Base-by-base conservation (phyloP, 1,140 invertebrate genomes). In the Metopolophium dirhodum region DNA sequence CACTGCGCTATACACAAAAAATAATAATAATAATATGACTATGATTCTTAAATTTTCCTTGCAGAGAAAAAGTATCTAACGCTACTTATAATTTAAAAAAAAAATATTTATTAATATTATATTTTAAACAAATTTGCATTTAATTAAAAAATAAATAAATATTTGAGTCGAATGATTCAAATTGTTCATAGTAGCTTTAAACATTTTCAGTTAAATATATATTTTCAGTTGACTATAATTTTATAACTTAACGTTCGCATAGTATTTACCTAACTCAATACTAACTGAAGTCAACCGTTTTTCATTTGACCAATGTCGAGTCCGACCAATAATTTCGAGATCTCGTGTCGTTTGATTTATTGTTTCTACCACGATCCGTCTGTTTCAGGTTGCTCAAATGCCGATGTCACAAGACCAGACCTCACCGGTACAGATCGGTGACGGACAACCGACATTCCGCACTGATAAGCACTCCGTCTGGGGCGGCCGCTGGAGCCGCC, bases 401-500 rank as follows among this genome's bases (percentile, higher is more conserved):
- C 94, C 94, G 95, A 90, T 96, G 95, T 95, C 95, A 93, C 94
- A 96, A 96, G 94, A 96, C 96, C 0, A 95, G 96, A 89, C 96
- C 96, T 41, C 95, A 96, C 61, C 95, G 96, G 83, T 97, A 96
- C 95, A 95, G 96, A 37, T 96, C 96, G 11, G 96, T 96, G 83
- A 96, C 96, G 54, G 96, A 97, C 94, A 95, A 95, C 94, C 95
- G 96, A 7, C 95, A 96, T 41, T 95, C 96, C 30, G 95, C 96
- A 77, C 96, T 96, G 94, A 94, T 96, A 45, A 96, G 96, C 94
- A 96, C 96, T 7, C 96, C 96, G 26, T 96, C 96, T 26, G 89
- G 93, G 11, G 94, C 94, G 8, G 94, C 94, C 20, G 94, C 94
- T 18, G 93, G 94, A 4, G 94, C 94, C 0, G 94, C 94, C 20